Conservation (phyloP, 2,113 vertebrate genomes). For the Numida meleagris region DNA sequence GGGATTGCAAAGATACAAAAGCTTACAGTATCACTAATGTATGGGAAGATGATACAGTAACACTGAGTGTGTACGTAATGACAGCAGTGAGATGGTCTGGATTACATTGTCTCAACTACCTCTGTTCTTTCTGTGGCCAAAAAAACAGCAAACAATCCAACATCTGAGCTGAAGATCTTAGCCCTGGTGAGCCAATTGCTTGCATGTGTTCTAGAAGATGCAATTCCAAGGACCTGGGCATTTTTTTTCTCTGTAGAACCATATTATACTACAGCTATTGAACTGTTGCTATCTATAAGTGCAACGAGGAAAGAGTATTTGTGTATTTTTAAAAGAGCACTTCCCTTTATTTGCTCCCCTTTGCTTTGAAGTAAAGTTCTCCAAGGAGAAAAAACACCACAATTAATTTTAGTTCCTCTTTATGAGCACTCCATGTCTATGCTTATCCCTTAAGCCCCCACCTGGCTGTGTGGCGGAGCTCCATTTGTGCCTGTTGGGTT, state of each 20-base stretch:
- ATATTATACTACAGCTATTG: rapidly evolving
- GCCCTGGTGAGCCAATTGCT: not conserved
- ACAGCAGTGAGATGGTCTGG: too few relatives aligned
- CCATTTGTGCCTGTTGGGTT: rapidly evolving
- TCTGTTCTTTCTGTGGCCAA: not conserved
- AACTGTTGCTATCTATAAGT: not conserved
- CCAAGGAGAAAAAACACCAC: not conserved
- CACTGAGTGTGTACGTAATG: rapidly evolving
- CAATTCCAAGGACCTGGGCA: rapidly evolving
- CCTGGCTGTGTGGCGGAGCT: not conserved
- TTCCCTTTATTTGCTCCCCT: too few relatives aligned
- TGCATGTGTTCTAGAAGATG: not conserved
- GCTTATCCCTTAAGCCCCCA: not conserved
- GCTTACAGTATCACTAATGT: too few relatives aligned
- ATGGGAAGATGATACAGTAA: too few relatives aligned
- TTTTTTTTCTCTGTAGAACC: not conserved
- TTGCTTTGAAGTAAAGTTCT: not conserved
- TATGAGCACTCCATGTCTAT: rapidly evolving
- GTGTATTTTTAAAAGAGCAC: too few relatives aligned
- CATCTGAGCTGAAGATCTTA: not conserved
- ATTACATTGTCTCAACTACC: not conserved
- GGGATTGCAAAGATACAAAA: not conserved
- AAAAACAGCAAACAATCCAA: too few relatives aligned
- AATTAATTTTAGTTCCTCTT: not conserved
- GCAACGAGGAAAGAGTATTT: not conserved